Conservation (phyloP, 2,888 invertebrate species). For the Cantharis rustica region DNA sequence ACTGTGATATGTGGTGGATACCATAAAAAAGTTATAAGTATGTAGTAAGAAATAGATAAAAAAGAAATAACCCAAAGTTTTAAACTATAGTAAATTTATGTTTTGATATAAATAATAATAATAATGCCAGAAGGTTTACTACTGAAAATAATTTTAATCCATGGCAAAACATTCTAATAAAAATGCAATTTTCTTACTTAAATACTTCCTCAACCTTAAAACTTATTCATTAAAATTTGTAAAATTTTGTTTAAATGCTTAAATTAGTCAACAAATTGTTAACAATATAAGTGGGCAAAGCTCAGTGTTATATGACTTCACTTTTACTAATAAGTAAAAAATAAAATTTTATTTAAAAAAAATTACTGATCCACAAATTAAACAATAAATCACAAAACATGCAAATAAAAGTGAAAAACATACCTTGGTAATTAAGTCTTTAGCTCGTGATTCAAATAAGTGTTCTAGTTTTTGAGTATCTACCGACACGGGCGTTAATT, state of each 20-base stretch:
- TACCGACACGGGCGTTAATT: conserved; percentile 79
- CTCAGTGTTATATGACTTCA: not conserved
- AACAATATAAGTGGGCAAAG: not conserved
- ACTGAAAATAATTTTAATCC: not conserved
- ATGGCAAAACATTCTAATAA: conserved; percentile 4
- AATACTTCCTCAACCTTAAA: not conserved
- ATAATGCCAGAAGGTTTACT: not conserved
- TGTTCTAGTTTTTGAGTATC: conserved; percentile 94
- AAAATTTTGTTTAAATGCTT: not conserved
- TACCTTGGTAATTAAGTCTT: conserved; percentile 94
- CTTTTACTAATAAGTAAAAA: not conserved
- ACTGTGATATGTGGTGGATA: not conserved
- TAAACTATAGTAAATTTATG: not conserved
- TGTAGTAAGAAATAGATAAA: not conserved
- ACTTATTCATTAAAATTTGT: not conserved
- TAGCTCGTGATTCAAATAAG: conserved; percentile 94
- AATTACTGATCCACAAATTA: not conserved
- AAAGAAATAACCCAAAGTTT: not conserved
- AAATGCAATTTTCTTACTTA: conserved; percentile 2
- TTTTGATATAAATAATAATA: not conserved
- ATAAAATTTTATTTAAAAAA: not conserved
- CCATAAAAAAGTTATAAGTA: not conserved
- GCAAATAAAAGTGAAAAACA: conserved; percentile 40
- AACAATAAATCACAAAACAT: not conserved
- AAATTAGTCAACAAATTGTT: not conserved